These are phyloP conservation scores for Elgonia sp. DNA, from an alignment of 2,888 invertebrate species.

Conservation along the genomic window DNA sequence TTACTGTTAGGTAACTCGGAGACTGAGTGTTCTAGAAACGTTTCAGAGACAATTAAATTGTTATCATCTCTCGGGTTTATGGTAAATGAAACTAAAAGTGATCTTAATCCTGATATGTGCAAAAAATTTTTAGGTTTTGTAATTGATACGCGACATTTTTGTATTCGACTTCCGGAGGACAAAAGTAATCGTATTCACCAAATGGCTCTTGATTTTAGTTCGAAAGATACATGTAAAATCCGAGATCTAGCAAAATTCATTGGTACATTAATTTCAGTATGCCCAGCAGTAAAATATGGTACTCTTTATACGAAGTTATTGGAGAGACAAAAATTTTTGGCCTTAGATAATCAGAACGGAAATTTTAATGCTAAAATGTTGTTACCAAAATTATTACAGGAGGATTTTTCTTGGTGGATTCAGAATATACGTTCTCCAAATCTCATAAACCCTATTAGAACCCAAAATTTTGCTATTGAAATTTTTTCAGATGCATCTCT, in stretches of 20 bases:
- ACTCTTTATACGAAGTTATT: neutral
- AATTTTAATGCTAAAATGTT: too few relatives aligned
- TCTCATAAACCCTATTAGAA: neutral
- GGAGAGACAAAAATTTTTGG: neutral
- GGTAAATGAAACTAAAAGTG: neutral
- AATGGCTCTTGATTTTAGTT: neutral
- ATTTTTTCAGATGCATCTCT: conserved; percentile 17
- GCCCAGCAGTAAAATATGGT: neutral
- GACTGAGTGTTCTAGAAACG: neutral
- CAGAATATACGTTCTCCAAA: too few relatives aligned
- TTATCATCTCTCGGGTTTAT: neutral
- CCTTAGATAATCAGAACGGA: neutral
- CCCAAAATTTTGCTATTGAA: neutral
- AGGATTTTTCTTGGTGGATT: too few relatives aligned
- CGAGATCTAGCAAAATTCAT: neutral
- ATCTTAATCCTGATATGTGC: neutral
- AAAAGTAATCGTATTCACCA: neutral
- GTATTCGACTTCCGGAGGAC: neutral
- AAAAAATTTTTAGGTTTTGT: neutral
- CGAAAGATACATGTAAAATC: neutral
- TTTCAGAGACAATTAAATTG: neutral
- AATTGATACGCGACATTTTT: neutral
- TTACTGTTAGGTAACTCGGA: neutral
- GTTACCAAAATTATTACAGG: too few relatives aligned
- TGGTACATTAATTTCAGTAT: neutral